Percentiles rank a stretch among this genome's conserved stretches.
These are phyloP conservation scores for Brachycybe producta DNA, from an alignment of 2,888 invertebrate genomes.

Conservation along the genomic window DNA sequence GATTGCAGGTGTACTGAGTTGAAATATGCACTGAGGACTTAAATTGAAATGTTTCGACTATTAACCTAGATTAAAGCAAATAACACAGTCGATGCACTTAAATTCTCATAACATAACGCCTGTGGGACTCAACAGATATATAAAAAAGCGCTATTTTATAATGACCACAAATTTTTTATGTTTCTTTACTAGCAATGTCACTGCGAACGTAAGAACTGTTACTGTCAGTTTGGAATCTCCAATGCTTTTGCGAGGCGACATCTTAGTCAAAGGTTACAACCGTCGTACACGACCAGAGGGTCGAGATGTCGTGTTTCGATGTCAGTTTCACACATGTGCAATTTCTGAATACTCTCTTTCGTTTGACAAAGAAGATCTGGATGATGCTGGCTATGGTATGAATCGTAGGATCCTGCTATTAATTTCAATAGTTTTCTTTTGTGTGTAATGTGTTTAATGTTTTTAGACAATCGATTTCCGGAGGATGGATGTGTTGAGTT, in stretches of 20 bases:
- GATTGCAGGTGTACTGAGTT: too few relatives aligned
- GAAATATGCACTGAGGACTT: too few relatives aligned
- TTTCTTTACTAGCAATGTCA: conserved; percentile 39
- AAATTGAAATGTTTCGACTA: too few relatives aligned
- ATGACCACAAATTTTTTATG: background rate
- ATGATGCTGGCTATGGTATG: conserved; percentile 67
- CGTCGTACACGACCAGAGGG: conserved; percentile 35
- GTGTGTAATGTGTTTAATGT: conserved; percentile 2
- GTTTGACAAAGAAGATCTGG: conserved; percentile 74
- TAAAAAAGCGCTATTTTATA: too few relatives aligned
- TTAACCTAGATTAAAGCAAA: too few relatives aligned
- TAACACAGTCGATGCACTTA: too few relatives aligned
- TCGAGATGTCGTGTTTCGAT: conserved; percentile 63
- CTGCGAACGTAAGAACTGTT: conserved; percentile 50
- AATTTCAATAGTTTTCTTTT: conserved; percentile 6
- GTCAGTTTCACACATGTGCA: conserved; percentile 90
- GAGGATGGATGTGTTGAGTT: conserved; percentile 69
- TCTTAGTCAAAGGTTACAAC: conserved; percentile 80
- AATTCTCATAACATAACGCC: too few relatives aligned
- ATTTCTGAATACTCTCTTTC: conserved; percentile 70
- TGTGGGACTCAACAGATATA: too few relatives aligned
- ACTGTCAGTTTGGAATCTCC: conserved; percentile 56
- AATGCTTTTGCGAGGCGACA: conserved; percentile 71
- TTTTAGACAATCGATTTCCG: conserved; percentile 64
- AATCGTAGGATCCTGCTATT: too few relatives aligned